These are phyloP conservation scores for Jordanella pulchra DNA, from an alignment of 2,797 vertebrate genomes.

Conservation along the genomic window DNA sequence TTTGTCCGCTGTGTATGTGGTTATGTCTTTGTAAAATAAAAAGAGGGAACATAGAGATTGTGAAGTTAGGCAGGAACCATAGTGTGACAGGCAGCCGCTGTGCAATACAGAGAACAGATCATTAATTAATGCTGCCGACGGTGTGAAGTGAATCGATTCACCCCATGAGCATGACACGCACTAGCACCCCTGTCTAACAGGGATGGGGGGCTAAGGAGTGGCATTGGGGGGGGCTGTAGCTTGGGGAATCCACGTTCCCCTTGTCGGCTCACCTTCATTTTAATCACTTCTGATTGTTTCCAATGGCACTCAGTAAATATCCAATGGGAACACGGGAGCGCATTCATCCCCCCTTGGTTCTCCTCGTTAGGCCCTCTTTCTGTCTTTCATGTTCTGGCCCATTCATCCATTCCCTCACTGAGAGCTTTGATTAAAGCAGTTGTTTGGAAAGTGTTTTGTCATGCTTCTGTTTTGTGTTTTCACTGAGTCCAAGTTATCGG, in stretches of 20 bases:
- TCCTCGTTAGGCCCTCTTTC: slow-evolving; percentile 54
- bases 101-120: slow-evolving; percentile 69
- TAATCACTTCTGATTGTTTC: slow-evolving; percentile 79
- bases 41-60: slow-evolving; percentile 25
- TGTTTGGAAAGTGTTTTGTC: slow-evolving; percentile 58
- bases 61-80: slow-evolving; percentile 53
- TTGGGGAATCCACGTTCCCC: slow-evolving; percentile 44
- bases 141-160: slow-evolving; percentile 80
- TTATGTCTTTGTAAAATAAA: slow-evolving; percentile 62
- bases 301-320: slow-evolving; percentile 65
- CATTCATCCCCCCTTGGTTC: slow-evolving; percentile 37
- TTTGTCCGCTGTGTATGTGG: slow-evolving; percentile 58
- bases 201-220: slow-evolving; percentile 18
- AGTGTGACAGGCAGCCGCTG: slow-evolving; percentile 61
- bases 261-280: slow-evolving; percentile 73
- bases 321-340: slow-evolving; percentile 31
- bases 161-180: slow-evolving; percentile 70
- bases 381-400: slow-evolving; percentile 29
- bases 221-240: slow-evolving; percentile 13
- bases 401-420: slow-evolving; percentile 28
- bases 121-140: slow-evolving; percentile 76
- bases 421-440: slow-evolving; percentile 65
- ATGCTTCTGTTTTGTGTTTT: slow-evolving; percentile 54
- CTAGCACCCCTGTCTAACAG: slow-evolving; percentile 65
- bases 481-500: slow-evolving; percentile 50